Evolutionary conservation across 2,113 vertebrate species (phyloP).

Genomic region (Lepus timidus): DNA sequence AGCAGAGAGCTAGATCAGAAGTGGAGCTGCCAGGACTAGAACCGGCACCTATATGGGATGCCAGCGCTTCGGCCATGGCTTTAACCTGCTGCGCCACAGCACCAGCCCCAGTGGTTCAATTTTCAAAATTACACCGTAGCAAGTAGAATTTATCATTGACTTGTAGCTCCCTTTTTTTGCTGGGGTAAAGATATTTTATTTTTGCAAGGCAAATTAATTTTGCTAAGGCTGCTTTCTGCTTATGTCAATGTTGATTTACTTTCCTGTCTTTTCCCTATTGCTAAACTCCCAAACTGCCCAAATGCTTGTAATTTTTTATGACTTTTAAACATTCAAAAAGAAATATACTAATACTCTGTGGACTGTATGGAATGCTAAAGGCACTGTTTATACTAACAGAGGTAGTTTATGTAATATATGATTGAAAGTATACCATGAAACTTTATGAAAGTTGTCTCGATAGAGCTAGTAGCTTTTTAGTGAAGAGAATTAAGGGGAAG

Average conservation of each 20-base stretch:
- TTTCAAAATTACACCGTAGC: neutral
- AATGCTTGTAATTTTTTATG: neutral
- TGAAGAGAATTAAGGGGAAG: neutral
- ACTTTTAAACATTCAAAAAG: conserved; percentile 47
- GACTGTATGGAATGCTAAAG: conserved; percentile 10
- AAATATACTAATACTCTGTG: conserved; percentile 18
- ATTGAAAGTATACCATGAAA: conserved; percentile 38
- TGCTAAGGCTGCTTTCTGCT: conserved; percentile 38
- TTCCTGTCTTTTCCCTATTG: neutral
- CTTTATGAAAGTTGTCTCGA: conserved; percentile 12
- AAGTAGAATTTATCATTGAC: conserved; percentile 37
- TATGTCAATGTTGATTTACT: conserved; percentile 20
- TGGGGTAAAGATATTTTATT: neutral
- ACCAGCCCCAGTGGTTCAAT: too few relatives aligned
- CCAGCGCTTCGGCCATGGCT: too few relatives aligned
- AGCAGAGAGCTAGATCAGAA: too few relatives aligned
- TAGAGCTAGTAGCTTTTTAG: neutral
- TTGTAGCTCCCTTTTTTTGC: neutral
- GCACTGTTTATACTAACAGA: neutral
- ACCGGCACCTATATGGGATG: too few relatives aligned
- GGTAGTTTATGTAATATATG: neutral
- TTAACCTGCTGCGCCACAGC: too few relatives aligned
- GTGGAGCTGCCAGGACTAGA: too few relatives aligned
- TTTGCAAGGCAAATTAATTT: conserved; percentile 56
- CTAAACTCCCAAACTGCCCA: conserved; percentile 24